Base-by-base conservation (phyloP, 2,113 vertebrate species). In the Podocnemis expansa region DNA sequence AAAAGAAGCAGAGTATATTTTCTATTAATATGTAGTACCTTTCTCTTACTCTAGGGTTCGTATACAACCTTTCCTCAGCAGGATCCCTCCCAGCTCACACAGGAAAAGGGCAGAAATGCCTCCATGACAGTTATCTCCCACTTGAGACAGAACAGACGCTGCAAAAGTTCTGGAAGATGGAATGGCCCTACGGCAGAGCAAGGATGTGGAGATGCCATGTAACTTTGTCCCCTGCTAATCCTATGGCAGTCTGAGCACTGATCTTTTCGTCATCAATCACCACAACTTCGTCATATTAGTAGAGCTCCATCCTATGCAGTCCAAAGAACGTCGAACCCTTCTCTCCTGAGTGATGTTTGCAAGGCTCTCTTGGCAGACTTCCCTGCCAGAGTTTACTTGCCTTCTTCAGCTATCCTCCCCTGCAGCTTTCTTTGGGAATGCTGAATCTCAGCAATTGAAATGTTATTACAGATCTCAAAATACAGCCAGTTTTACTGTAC, bases 341-440 rank as follows among this genome's bases (percentile, higher is more conserved):
- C 51, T 73, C n/a, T 75, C 24, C 73, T 80, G 45, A 89, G n/a
- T 82, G 3, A 21, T 34, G 56, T 67, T 82, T 58, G 58, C 88
- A 27, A 89, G 6, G 7, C 19, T 19, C 80, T 31, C 78, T 82
- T 45, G 31, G 31, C 19, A 80, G 45, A 45, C 52, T 8, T 27
- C 92, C 56, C 22, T 1, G 2, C n/a, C 41, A 78, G 54, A 1
- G 0, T 47, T 78, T 78, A 5, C 13, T 29, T 70, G 60, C 47
- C 85, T 47, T 17, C n/a, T 27, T 38, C 76, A 70, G n/a, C 29
- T 78, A 76, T 19, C 56, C 70, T 34, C 47, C 47, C 31, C 9
- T 34, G 47, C 45, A 78, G 47, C 19, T 49, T 27, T 78, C 43
- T 78, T 27, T 47, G 27, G 43, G 43, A 49, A 49, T 14, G 25